Evolutionary conservation across 2,113 vertebrate genomes (phyloP), one percentile per base, ranked within the genome.

Genomic region (Lipophrys pholis): DNA sequence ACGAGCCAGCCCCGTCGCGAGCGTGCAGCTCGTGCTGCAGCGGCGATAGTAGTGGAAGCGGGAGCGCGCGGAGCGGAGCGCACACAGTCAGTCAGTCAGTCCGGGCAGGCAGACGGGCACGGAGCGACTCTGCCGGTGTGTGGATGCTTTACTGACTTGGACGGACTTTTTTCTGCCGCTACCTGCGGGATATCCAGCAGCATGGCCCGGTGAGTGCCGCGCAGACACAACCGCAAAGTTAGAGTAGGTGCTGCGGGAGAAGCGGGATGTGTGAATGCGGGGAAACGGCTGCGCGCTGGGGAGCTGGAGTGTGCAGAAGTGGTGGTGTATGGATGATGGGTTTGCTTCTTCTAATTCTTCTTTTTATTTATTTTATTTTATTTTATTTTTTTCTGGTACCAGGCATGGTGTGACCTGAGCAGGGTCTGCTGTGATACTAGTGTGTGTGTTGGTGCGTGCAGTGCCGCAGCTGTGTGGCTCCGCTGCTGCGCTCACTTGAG

Each of bases 71-170:
- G 64, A 57, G 41, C 64, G 58, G 21, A 64, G 21, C 49, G 11
- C 39, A 54, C 48, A 53, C 21, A 9, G 42, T 66, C 61, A 35
- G 38, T 66, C n/a, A 9, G 10, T 54, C 14, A 12, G 70, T 63
- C 10, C 21, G 21, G 21, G 21, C 21, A 30, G 4, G 21, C 21
- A 4, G 21, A 4, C 21, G 57, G 21, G 21, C 2, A 60, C 38
- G 14, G 64, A 53, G 48, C 45, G 45, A 15, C 51, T 55, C 8
- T 43, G 72, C 53, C 63, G 59, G 35, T 65, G 35, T 65, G 66
- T 85, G 80, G 82, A 80, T 83, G 69, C 11, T 30, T 30, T 84
- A 78, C 69, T 1, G 83, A 86, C 46, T 39, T 50, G 65, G 36
- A 49, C 62, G 62, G 69, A 66, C 68, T 45, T 63, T 50, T 66